Conservation (phyloP, 2,888 invertebrate species). For the Epistrophe grossulariae region DNA sequence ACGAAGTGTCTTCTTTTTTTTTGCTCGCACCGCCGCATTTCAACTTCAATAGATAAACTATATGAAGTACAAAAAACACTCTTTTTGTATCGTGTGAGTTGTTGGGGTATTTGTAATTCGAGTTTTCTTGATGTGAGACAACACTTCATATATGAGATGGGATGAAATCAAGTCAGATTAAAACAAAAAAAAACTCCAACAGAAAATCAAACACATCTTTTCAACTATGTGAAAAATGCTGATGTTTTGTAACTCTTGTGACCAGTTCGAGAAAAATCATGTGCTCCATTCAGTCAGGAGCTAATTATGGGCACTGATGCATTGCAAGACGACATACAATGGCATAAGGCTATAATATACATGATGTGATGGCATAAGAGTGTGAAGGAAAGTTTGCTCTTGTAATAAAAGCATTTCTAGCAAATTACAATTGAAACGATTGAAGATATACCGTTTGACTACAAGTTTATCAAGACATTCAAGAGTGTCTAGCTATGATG, state of each 20-base stretch:
- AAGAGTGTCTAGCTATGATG: conserved; percentile 8
- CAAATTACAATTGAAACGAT: conserved; percentile 44
- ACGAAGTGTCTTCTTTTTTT: background rate
- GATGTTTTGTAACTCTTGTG: conserved; percentile 42
- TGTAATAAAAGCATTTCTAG: conserved; percentile 24
- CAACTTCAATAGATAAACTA: conserved; percentile 3
- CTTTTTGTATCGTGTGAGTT: conserved; percentile 32
- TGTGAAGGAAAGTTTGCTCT: conserved; percentile 49
- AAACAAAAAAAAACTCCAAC: too few species aligned
- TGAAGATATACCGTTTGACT: conserved; percentile 35
- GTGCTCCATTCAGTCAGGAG: background rate
- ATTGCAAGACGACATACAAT: background rate
- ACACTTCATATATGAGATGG: conserved; percentile 22
- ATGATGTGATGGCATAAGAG: background rate
- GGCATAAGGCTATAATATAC: background rate
- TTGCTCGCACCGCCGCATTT: conserved; percentile 13
- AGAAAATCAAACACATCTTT: conserved; percentile 46
- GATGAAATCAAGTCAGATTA: conserved; percentile 17
- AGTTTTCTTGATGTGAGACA: conserved; percentile 35
- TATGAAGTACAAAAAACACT: background rate
- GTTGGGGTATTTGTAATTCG: conserved; percentile 26
- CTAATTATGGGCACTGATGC: conserved; percentile 43
- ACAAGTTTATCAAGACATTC: conserved; percentile 36
- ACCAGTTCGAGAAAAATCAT: conserved; percentile 2
- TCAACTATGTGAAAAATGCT: conserved; percentile 57